Conservation (phyloP, 2,797 vertebrate species). For the Centroberyx gerrardi region DNA sequence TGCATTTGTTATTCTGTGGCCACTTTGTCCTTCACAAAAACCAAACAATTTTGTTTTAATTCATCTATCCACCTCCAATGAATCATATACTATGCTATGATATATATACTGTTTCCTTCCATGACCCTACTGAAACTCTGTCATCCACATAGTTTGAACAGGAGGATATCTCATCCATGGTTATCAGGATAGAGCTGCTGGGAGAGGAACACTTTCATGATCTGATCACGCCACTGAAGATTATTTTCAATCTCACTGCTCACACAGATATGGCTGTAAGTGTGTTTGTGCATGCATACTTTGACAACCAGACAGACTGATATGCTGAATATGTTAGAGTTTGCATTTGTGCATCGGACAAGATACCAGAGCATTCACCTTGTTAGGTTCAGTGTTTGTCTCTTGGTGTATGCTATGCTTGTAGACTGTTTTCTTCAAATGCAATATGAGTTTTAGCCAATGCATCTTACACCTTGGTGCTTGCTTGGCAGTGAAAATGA, state of each 20-base stretch:
- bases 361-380: background rate
- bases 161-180: slow-evolving; percentile 36
- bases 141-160: slow-evolving; percentile 37
- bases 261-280: background rate
- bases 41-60: too few species aligned
- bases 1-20: background rate
- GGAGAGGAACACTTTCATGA: background rate
- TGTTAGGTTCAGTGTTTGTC: background rate
- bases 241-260: slow-evolving; percentile 54
- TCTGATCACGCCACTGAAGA: slow-evolving; percentile 46
- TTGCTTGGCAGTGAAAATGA: too few species aligned
- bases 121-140: background rate
- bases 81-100: too few species aligned
- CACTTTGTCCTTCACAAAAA: too few species aligned
- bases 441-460: too few species aligned
- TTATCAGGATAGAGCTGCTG: slow-evolving; percentile 71
- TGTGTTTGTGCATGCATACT: background rate
- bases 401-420: too few species aligned
- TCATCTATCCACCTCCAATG: too few species aligned
- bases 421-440: too few species aligned
- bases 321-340: too few species aligned
- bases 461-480: too few species aligned
- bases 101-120: background rate
- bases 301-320: background rate
- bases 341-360: background rate